Conservation (phyloP, 2,888 invertebrate genomes). For the Apodemia zela region DNA sequence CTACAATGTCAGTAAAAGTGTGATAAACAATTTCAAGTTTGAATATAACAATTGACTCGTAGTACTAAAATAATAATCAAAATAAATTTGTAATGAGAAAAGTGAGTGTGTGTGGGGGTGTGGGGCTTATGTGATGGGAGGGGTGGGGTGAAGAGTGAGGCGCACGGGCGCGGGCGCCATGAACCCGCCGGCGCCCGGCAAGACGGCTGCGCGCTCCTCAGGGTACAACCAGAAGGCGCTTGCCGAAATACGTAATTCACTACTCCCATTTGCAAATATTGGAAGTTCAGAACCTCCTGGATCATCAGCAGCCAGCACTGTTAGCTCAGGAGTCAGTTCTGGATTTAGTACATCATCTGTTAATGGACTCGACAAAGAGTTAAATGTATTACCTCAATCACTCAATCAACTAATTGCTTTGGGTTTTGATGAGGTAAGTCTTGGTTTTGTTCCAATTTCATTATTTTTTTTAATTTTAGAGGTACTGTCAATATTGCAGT, state of each 20-base stretch:
- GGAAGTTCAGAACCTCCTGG: constrained; percentile 82
- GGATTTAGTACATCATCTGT: constrained; percentile 81
- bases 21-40: constrained; percentile 23
- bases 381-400: constrained; percentile 83
- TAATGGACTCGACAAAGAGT: constrained; percentile 83
- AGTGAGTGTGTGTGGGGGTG: constrained; percentile 53
- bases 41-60: constrained; percentile 24
- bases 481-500: too few relatives aligned
- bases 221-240: constrained; percentile 93
- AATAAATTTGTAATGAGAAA: constrained; percentile 37
- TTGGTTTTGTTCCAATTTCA: neutral
- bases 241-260: constrained; percentile 91
- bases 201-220: constrained; percentile 85
- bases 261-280: constrained; percentile 89
- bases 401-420: constrained; percentile 84
- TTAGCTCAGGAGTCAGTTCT: constrained; percentile 80
- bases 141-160: constrained; percentile 76
- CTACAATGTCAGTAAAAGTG: constrained; percentile 30
- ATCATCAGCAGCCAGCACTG: constrained; percentile 88
- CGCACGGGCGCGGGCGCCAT: constrained; percentile 80
- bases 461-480: too few relatives aligned
- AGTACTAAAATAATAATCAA: constrained; percentile 26
- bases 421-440: constrained; percentile 87
- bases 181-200: constrained; percentile 83
- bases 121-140: constrained; percentile 70